Base-by-base conservation (phyloP, 2,797 vertebrate genomes). In the Danio choprae region DNA sequence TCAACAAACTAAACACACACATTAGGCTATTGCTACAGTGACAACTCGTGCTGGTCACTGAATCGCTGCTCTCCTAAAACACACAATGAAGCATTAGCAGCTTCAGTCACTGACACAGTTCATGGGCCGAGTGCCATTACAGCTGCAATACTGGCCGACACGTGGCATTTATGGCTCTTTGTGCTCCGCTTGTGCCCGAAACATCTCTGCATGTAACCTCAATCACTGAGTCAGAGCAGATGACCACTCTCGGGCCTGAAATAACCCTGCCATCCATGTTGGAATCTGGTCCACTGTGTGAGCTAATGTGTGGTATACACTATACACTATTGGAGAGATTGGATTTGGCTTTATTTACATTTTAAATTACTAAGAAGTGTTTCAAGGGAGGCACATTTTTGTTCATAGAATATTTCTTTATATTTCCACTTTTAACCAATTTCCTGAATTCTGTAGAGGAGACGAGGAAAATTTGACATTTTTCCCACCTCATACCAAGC, bases 71-170 rank as follows among this genome's bases (percentile, higher is more conserved):
- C 68, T 56, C n/a, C 40, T 11, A 4, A 63, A 67, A 71, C 22
- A 72, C 65, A 86, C 81, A 86, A 86, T 77, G 82, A 77, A 69
- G 18, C 82, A 84, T 84, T 86, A 82, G 20, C 51, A 76, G 15
- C 43, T 29, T 16, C 64, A 79, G 40, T 51, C 71, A 77, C 46
- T 67, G 74, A 84, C 74, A 70, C 44, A 20, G 64, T 55, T 20
- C 44, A 46, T 74, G 72, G 53, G 63, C 80, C 70, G 44, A 8
- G 38, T 10, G 73, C 41, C 77, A 74, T 46, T 65, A 74, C 85
- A 84, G 85, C 85, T 86, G 83, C 64, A 56, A 51, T 43, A 50
- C 63, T 58, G 46, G 40, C 43, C 43, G 60, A 51, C 51, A 41
- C 59, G 15, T 60, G 43, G 73, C 51, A 60, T 60, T 41, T 79